Evolutionary conservation across 1,140 invertebrate genomes (phyloP), one percentile per base, ranked within the genome.

Genomic region (Pogonognathellus flavescens): DNA sequence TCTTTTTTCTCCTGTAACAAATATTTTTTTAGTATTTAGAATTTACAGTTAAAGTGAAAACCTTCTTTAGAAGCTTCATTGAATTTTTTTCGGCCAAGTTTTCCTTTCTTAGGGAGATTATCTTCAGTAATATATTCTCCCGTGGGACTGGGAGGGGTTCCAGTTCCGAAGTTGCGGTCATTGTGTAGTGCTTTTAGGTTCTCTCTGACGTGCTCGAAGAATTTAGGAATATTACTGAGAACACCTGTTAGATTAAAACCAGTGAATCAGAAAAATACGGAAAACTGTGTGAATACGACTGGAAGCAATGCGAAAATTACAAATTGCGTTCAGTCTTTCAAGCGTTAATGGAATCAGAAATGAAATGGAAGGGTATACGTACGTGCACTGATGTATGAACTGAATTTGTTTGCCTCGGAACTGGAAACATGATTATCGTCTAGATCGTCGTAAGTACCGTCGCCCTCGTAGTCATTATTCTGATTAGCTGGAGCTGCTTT

Each of bases 141-240:
- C 4, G 31, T 41, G 1, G 31, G 31, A 41, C 31, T 41, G 31
- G 14, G n/a, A 50, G 41, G 41, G 6, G 70, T n/a, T 76, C 9
- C 70, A 50, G 41, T 9, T 2, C n/a, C 41, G 5, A 1, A 50
- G 16, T 49, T 25, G 22, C n/a, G 70, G 6, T 50, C 41, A 18
- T 76, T 31, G 14, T 83, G 60, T 9, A 88, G 60, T 3, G 87
- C 87, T 70, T 87, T 84, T 1, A 88, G 22, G 57, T 88, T 88
- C 49, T 87, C 87, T 62, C 80, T 25, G 11, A 88, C 31, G 50
- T 88, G 87, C 4, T 85, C 84, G 76, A 88, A 87, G 55, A 87
- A 88, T 66, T 85, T 81, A 22, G 57, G 62, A 53, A 88, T 86
- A 53, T 87, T 88, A 53, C 86, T 87, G 41, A 88, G 84, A n/a